These are phyloP conservation scores for Melolontha melolontha DNA, from an alignment of 2,888 invertebrate genomes.

Conservation along the genomic window DNA sequence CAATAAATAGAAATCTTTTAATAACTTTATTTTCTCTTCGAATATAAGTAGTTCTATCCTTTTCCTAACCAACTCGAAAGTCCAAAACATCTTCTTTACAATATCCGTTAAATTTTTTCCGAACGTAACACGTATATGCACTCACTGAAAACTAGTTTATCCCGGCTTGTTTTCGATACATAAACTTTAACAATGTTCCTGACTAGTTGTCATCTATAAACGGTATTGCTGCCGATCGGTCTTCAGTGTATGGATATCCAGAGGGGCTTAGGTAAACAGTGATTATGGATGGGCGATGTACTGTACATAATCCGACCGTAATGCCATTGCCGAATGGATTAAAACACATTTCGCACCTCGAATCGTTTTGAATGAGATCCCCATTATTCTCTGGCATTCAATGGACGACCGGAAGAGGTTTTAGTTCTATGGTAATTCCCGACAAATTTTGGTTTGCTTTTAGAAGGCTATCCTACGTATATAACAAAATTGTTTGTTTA, in stretches of 20 bases:
- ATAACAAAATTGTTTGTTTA: slow-evolving; percentile 23
- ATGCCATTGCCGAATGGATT: slow-evolving; percentile 61
- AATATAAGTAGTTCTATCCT: slow-evolving; percentile 8
- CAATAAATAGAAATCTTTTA: no score
- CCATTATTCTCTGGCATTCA: slow-evolving; percentile 56
- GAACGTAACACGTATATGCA: slow-evolving; percentile 3
- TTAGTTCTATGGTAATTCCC: slow-evolving; percentile 54
- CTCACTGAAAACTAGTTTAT: slow-evolving; percentile 18
- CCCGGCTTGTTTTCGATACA: slow-evolving; percentile 24
- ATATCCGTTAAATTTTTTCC: slow-evolving; percentile 27
- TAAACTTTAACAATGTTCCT: slow-evolving; percentile 24
- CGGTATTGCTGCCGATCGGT: slow-evolving; percentile 25
- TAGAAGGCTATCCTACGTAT: slow-evolving; percentile 8
- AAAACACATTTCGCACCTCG: slow-evolving; percentile 61
- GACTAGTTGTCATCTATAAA: slow-evolving; percentile 40
- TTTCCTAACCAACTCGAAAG: slow-evolving; percentile 14
- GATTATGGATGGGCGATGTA: slow-evolving; percentile 62
- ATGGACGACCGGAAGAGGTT: slow-evolving; percentile 60
- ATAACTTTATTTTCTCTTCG: no score
- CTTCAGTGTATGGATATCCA: slow-evolving; percentile 30
- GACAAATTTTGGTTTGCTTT: slow-evolving; percentile 40
- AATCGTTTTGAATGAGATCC: slow-evolving; percentile 53
- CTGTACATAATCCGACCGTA: slow-evolving; percentile 61
- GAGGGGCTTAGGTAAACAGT: slow-evolving; percentile 63
- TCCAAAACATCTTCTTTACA: slow-evolving; percentile 18